Evolutionary conservation across 2,113 vertebrate genomes (phyloP).

Genomic region (Prionailurus viverrinus): DNA sequence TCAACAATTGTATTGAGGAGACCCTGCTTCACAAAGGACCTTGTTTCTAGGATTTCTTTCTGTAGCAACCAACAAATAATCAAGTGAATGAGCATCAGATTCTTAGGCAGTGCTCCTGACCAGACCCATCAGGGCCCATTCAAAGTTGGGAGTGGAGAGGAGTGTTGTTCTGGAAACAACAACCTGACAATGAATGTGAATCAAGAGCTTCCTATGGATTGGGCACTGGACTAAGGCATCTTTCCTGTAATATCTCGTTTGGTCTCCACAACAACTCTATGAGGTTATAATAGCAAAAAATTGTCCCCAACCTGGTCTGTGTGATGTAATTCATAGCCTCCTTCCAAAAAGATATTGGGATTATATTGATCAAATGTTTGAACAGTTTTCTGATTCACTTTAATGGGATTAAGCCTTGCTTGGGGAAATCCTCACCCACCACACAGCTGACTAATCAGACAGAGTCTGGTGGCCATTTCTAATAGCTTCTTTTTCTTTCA

Average conservation of each 20-base stretch:
- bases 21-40: not conserved
- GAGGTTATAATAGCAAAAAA: not conserved
- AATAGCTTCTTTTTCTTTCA: not conserved
- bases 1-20: not conserved
- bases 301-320: not conserved
- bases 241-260: not conserved
- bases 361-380: constrained; percentile 14
- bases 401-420: constrained; percentile 41
- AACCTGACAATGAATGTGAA: not conserved
- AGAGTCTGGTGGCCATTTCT: not conserved
- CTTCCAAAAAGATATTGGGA: constrained; percentile 17
- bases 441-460: not conserved
- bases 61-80: not conserved
- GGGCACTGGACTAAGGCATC: not conserved
- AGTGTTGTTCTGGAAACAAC: not conserved
- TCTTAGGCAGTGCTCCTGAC: not conserved
- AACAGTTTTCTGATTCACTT: not conserved
- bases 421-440: not conserved
- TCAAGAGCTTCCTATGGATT: not conserved
- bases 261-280: not conserved
- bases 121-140: not conserved
- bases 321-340: not conserved
- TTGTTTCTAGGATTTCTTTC: not conserved
- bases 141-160: not conserved
- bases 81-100: not conserved